phyloP scores from a whole-genome alignment of 2,113 vertebrate species.

The Carassius gibelio region DNA sequence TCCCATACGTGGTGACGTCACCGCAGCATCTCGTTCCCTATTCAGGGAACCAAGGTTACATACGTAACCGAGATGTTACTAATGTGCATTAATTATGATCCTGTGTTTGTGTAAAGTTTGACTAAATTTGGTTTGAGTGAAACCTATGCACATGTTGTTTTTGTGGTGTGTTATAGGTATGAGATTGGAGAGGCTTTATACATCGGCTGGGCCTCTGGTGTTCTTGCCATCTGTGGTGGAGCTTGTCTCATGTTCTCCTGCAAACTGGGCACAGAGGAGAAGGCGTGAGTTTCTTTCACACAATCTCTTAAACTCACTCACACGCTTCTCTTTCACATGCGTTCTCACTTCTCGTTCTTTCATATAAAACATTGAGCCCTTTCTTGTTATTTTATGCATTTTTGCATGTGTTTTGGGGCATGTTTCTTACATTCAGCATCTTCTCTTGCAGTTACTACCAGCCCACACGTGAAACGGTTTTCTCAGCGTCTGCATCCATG shows the following conservation, averaged over 20 bases:
- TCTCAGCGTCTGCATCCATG: conserved; percentile 69
- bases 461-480: conserved; percentile 67
- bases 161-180: conserved; percentile 72
- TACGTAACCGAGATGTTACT: too few relatives aligned
- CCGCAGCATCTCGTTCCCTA: too few relatives aligned
- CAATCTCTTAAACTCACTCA: neutral
- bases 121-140: neutral
- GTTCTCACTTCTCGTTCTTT: neutral
- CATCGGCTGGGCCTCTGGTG: conserved; percentile 85
- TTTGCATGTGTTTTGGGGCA: neutral
- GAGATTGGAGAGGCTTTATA: conserved; percentile 88
- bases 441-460: conserved; percentile 68
- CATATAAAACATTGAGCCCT: neutral
- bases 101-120: too few relatives aligned
- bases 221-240: conserved; percentile 81
- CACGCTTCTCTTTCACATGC: neutral
- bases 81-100: too few relatives aligned
- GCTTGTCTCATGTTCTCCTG: conserved; percentile 77
- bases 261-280: conserved; percentile 63
- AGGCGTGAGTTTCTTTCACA: conserved; percentile 66
- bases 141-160: neutral
- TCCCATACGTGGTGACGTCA: too few relatives aligned
- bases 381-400: neutral
- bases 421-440: conserved; percentile 23
- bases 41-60: too few relatives aligned